Conservation (phyloP, 2,113 vertebrate species). For the Galeopterus variegatus region DNA sequence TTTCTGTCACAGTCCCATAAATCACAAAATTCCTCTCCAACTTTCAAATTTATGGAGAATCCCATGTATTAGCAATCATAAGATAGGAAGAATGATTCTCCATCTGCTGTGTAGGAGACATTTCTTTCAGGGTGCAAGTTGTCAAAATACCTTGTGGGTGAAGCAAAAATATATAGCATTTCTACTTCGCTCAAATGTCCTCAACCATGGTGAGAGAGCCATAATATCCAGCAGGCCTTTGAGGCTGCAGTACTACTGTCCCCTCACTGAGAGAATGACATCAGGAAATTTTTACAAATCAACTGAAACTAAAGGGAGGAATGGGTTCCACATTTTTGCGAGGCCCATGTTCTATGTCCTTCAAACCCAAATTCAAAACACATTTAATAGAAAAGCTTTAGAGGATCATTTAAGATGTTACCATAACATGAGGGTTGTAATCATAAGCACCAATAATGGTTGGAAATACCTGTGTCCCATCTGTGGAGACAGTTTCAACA, state of each 20-base stretch:
- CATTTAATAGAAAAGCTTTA: neutral
- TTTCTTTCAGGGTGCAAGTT: neutral
- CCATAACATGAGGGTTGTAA: neutral
- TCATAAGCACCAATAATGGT: neutral
- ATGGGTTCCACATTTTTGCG: neutral
- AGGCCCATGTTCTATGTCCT: neutral
- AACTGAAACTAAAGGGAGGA: neutral
- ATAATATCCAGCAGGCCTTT: slow-evolving; percentile 1
- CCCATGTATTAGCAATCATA: neutral
- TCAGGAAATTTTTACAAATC: neutral
- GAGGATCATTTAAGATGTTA: neutral
- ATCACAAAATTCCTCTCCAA: neutral
- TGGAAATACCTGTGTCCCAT: slow-evolving; percentile 56
- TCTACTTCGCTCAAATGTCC: neutral
- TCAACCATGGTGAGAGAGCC: neutral
- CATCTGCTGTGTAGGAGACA: neutral
- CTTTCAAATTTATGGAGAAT: neutral
- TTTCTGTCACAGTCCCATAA: neutral
- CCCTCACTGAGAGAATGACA: neutral
- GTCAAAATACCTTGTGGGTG: neutral
- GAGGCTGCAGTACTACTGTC: neutral
- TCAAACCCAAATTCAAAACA: neutral
- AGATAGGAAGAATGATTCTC: slow-evolving; percentile 2
- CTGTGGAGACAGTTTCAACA: slow-evolving; percentile 15
- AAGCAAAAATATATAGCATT: slow-evolving; percentile 34